phyloP scores from a whole-genome alignment of 2,113 vertebrate genomes.

The Plotosus lineatus region DNA sequence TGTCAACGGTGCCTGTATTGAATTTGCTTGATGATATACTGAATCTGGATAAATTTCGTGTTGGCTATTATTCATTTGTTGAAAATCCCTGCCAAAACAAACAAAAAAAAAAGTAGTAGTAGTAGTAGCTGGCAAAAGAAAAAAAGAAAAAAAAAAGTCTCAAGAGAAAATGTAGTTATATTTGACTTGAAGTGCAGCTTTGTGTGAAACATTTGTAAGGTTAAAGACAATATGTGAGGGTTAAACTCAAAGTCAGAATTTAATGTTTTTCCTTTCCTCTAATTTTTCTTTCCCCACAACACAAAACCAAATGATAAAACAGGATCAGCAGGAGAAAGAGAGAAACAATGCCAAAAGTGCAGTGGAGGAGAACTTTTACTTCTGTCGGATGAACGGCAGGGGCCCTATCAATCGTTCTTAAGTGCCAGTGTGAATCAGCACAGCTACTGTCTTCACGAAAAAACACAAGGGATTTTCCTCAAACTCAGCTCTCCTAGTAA shows the following conservation, averaged over 20 bases:
- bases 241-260: neutral
- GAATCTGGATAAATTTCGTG: neutral
- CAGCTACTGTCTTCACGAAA: neutral
- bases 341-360: constrained; percentile 81
- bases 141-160: neutral
- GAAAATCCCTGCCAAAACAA: neutral
- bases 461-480: constrained; percentile 1
- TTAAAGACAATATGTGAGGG: neutral
- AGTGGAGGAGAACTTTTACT: constrained; percentile 81
- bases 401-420: constrained; percentile 73
- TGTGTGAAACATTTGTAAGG: neutral
- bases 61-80: neutral
- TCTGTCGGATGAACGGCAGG: constrained; percentile 77
- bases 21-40: neutral
- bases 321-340: constrained; percentile 80
- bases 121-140: neutral
- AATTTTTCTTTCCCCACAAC: neutral
- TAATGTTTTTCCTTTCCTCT: neutral
- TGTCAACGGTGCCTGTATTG: neutral
- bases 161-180: neutral
- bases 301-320: constrained; percentile 81
- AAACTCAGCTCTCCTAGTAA: neutral
- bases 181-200: no score
- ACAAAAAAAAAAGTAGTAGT: neutral
- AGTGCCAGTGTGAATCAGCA: constrained; percentile 67